These are phyloP conservation scores for Pterocles orientalis DNA, from an alignment of 2,113 vertebrate species.

Conservation along the genomic window DNA sequence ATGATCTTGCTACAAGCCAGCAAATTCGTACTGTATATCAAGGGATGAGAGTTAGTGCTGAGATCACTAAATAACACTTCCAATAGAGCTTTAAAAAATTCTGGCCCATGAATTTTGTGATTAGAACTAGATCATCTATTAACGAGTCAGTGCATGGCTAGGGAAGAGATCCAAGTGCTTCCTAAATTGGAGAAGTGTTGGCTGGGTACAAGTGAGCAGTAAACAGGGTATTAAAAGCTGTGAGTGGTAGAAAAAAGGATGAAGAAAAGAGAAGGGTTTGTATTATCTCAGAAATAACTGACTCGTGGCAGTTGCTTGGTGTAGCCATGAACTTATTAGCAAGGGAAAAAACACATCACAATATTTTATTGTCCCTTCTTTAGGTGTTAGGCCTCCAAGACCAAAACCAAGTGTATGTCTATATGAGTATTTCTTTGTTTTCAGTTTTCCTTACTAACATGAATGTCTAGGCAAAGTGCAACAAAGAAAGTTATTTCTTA, in stretches of 20 bases:
- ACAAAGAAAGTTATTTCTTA: background rate
- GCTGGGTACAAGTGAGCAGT: background rate
- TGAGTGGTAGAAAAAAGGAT: constrained; percentile 8
- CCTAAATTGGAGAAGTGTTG: constrained; percentile 27
- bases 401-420: background rate
- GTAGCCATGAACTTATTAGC: background rate
- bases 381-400: background rate
- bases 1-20: background rate
- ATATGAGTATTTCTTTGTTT: background rate
- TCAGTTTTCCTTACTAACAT: background rate
- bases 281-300: constrained; percentile 43
- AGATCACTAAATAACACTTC: constrained; percentile 34
- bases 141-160: background rate
- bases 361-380: background rate
- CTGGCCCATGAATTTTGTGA: background rate
- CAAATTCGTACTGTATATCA: background rate
- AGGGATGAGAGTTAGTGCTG: background rate
- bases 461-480: background rate
- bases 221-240: constrained; percentile 20
- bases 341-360: background rate
- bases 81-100: constrained; percentile 8
- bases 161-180: constrained; percentile 22
- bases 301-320: background rate
- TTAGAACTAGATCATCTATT: constrained; percentile 22
- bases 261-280: background rate